Evolutionary conservation across 1,140 invertebrate species (phyloP).

Genomic region (Drosophila nigromelanica): DNA sequence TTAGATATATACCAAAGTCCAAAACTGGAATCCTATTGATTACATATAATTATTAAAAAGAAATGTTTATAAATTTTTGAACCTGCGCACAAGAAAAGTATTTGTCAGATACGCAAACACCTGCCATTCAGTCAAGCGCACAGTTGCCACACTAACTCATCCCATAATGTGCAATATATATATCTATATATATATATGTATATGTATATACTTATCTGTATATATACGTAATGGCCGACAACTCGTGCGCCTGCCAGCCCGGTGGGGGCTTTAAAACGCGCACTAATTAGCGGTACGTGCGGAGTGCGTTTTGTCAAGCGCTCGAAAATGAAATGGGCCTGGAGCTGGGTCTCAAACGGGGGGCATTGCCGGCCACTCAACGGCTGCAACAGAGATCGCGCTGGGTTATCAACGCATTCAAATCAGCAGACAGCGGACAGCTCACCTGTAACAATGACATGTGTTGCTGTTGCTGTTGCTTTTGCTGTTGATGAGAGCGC

Average conservation of each 20-base stretch:
- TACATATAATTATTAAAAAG: too few relatives aligned
- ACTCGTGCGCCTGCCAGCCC: conserved; percentile 27
- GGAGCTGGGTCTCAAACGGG: not conserved
- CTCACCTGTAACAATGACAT: conserved; percentile 79
- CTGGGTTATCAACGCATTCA: conserved; percentile 65
- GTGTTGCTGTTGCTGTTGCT: conserved; percentile 45
- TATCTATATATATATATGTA: not conserved
- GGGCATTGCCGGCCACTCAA: conserved; percentile 28
- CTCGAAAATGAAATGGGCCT: conserved; percentile 17
- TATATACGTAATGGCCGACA: conserved; percentile 27
- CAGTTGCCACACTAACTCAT: conserved; percentile 24
- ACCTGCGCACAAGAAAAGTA: not conserved
- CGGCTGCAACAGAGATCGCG: conserved; percentile 34
- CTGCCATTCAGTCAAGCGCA: conserved; percentile 16
- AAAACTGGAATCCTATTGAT: not conserved
- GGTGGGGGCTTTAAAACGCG: conserved; percentile 59
- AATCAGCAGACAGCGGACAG: conserved; percentile 58
- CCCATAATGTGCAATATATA: conserved; percentile 19
- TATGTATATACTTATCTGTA: not conserved
- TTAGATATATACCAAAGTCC: not conserved
- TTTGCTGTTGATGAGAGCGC: conserved; percentile 32
- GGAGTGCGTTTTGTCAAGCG: conserved; percentile 73
- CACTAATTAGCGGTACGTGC: conserved; percentile 76
- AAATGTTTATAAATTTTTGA: not conserved
- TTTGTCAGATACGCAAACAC: conserved; percentile 18